Evolutionary conservation across 2,888 invertebrate species (phyloP).

Genomic region (Dastarcus helophoroides): DNA sequence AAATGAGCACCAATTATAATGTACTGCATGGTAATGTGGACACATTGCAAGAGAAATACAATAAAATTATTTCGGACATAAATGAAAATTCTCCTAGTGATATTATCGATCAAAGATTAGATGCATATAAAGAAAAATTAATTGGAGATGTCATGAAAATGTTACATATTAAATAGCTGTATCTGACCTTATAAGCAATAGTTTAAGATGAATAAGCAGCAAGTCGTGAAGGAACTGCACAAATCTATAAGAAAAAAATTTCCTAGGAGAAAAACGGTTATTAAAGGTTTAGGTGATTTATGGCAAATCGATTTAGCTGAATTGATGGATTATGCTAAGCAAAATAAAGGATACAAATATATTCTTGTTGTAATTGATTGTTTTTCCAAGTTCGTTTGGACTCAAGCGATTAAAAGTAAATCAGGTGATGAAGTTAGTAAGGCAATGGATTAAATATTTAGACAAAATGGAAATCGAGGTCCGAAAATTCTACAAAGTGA

Average conservation of each 20-base stretch:
- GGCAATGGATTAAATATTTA: constrained; percentile 23
- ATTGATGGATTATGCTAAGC: constrained; percentile 22
- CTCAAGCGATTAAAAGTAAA: constrained; percentile 25
- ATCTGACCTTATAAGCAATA: too few relatives aligned
- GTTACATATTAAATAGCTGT: too few relatives aligned
- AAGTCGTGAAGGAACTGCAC: constrained; percentile 25
- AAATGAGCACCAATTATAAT: too few relatives aligned
- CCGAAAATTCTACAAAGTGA: constrained; percentile 21
- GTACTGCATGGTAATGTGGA: too few relatives aligned
- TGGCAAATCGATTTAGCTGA: constrained; percentile 34
- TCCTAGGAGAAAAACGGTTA: constrained; percentile 24
- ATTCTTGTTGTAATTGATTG: constrained; percentile 26
- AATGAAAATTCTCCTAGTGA: too few relatives aligned
- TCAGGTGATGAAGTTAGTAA: constrained; percentile 17
- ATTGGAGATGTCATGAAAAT: too few relatives aligned
- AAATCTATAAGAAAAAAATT: constrained; percentile 29
- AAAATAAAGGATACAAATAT: constrained; percentile 25
- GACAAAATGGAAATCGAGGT: constrained; percentile 6
- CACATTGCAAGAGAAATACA: too few relatives aligned
- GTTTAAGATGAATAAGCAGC: too few relatives aligned
- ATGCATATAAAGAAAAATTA: too few relatives aligned
- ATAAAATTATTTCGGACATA: too few relatives aligned
- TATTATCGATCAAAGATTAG: too few relatives aligned
- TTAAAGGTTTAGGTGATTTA: constrained; percentile 30
- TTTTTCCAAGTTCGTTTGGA: constrained; percentile 31